Conservation (phyloP, 2,797 vertebrate genomes). For the Protosalanx chinensis region DNA sequence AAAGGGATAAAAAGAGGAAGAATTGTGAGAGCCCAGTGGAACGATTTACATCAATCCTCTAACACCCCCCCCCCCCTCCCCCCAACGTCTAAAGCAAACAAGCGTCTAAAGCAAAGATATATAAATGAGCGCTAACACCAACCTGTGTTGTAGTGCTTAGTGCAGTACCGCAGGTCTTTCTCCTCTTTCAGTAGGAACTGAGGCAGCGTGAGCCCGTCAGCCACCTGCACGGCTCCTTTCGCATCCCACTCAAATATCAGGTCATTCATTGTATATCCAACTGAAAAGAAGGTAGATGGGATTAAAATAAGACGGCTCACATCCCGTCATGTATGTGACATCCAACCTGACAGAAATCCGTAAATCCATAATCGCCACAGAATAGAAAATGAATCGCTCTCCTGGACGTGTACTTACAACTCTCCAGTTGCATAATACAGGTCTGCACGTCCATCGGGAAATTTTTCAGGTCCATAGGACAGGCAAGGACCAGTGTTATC, state of each 20-base stretch:
- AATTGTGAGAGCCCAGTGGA: not conserved
- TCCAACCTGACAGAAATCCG: slow-evolving; percentile 42
- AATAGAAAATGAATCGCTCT: slow-evolving; percentile 44
- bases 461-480: slow-evolving; percentile 95
- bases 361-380: slow-evolving; percentile 31
- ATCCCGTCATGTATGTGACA: not conserved
- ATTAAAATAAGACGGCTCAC: not conserved
- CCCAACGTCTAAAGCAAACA: not conserved
- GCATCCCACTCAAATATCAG: slow-evolving; percentile 99
- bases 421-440: slow-evolving; percentile 98
- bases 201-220: slow-evolving; percentile 91
- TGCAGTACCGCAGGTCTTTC: slow-evolving; percentile 97
- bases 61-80: no score
- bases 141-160: slow-evolving; percentile 67
- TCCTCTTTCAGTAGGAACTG: slow-evolving; percentile 98
- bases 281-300: slow-evolving; percentile 61
- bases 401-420: slow-evolving; percentile 83
- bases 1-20: not conserved
- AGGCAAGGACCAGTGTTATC: slow-evolving; percentile 82
- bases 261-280: slow-evolving; percentile 99
- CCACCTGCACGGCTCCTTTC: slow-evolving; percentile 94
- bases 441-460: slow-evolving; percentile 99
- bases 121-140: not conserved
- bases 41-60: not conserved
- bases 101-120: not conserved